These are phyloP conservation scores for Aporrectodea caliginosa DNA, from an alignment of 1,140 invertebrate species.

Conservation along the genomic window DNA sequence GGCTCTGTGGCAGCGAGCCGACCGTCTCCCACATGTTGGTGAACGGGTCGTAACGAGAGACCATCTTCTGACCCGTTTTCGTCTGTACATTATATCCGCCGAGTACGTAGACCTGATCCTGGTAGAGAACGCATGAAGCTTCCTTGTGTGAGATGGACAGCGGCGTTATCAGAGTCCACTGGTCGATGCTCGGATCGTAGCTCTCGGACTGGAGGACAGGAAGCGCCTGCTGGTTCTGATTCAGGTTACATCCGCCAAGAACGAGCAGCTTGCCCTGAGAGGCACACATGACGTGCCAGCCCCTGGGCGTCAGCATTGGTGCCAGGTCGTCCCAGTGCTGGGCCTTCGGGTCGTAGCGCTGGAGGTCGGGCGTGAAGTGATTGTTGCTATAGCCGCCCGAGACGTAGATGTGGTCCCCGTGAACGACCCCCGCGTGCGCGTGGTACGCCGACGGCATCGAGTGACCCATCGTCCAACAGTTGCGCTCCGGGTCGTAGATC, in stretches of 20 bases:
- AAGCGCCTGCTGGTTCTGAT: conserved; percentile 68
- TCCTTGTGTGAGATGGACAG: conserved; percentile 60
- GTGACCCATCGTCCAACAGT: conserved; percentile 51
- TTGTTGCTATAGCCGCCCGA: conserved; percentile 55
- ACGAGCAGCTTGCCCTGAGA: conserved; percentile 69
- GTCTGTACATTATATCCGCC: conserved; percentile 56
- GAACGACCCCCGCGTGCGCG: conserved; percentile 54
- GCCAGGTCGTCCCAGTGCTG: conserved; percentile 55
- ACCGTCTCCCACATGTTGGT: conserved; percentile 55
- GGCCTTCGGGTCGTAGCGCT: conserved; percentile 48
- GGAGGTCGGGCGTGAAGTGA: conserved; percentile 55
- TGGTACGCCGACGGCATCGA: conserved; percentile 54
- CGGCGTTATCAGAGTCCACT: conserved; percentile 65
- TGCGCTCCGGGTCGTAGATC: conserved; percentile 50
- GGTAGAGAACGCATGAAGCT: conserved; percentile 54
- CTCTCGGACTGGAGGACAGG: conserved; percentile 68
- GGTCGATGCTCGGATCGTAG: conserved; percentile 64
- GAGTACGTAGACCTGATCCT: conserved; percentile 54
- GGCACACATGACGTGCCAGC: conserved; percentile 57
- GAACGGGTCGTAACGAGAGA: conserved; percentile 52
- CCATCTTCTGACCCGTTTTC: conserved; percentile 56
- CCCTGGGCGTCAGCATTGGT: conserved; percentile 53
- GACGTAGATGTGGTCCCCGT: conserved; percentile 52
- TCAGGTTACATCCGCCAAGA: conserved; percentile 64
- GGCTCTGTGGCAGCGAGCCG: conserved; percentile 51